Evolutionary conservation across 2,888 invertebrate genomes (phyloP), one percentile per base, ranked within the genome.

Genomic region (Brachycybe producta): DNA sequence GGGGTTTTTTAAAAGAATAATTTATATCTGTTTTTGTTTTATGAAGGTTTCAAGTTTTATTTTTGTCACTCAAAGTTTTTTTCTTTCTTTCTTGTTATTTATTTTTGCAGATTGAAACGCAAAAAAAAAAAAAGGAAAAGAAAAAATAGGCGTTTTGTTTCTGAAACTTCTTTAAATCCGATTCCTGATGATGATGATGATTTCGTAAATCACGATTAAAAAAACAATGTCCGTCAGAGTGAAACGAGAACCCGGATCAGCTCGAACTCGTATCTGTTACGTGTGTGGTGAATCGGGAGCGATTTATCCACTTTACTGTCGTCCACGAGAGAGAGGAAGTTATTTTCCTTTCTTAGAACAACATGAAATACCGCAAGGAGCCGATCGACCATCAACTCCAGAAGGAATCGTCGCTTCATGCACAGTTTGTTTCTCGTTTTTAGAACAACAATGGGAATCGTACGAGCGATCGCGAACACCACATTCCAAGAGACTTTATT

Each of bases 291-390:
- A 15, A 5, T n/a, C n/a, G 11, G 44, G 44, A 5, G 44, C 28
- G 5, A 17, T 7, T 7, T 43, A 28, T 30, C 23, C 44, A 61
- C 61, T 82, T 44, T 72, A 77, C 56, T 76, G 79, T 41, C 80
- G 80, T 64, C 78, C 79, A 3, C 49, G 57, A n/a, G 63, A 49
- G 0, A 24, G 59, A 26, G 65, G 63, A 26, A 81, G 91, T 8
- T 86, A 84, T 68, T 92, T 91, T 70, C 88, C 91, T 43, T 92
- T 92, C 70, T 73, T 92, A 64, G 86, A 86, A 60, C 80, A 82
- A 17, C 91, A 91, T 70, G 83, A 86, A 56, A 80, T 87, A 13
- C 91, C 92, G 0, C 71, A 74, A 51, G 83, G 82, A n/a, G 69
- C 74, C 58, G 66, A 70, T 35, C 57, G 58, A 11, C 65, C 65